phyloP scores from a whole-genome alignment of 1,140 invertebrate genomes.

The Aphelenchoides avenae region DNA sequence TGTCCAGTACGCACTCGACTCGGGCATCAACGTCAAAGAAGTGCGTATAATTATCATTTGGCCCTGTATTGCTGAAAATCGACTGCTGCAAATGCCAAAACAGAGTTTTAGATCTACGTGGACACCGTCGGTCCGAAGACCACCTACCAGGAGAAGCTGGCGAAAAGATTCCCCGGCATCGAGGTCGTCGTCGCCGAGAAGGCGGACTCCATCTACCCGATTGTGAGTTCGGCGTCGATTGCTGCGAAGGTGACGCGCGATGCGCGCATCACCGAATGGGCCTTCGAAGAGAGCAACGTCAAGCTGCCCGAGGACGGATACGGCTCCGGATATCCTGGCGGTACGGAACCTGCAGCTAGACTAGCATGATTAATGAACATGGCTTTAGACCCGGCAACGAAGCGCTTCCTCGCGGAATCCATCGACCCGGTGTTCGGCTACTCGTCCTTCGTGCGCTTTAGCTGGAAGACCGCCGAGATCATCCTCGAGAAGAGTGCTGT shows the following conservation, averaged over 20 bases:
- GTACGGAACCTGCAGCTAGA: slow-evolving; percentile 57
- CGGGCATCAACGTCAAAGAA: slow-evolving; percentile 78
- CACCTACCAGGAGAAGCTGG: slow-evolving; percentile 70
- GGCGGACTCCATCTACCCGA: slow-evolving; percentile 88
- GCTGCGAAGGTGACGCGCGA: slow-evolving; percentile 91
- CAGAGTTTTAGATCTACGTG: slow-evolving; percentile 72
- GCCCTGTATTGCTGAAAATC: slow-evolving; percentile 11
- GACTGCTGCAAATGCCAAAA: no score
- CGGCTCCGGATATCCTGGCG: slow-evolving; percentile 90
- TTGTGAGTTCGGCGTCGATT: slow-evolving; percentile 96
- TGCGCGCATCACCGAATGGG: slow-evolving; percentile 79
- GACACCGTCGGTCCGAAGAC: slow-evolving; percentile 67
- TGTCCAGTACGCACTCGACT: slow-evolving; percentile 72
- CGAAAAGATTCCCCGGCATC: slow-evolving; percentile 75
- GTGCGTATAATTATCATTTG: slow-evolving; percentile 61
- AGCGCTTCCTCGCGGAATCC: slow-evolving; percentile 77
- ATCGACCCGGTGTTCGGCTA: slow-evolving; percentile 91
- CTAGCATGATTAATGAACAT: slow-evolving; percentile 14
- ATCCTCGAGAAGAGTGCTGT: slow-evolving; percentile 72
- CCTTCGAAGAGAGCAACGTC: slow-evolving; percentile 72
- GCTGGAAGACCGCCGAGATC: slow-evolving; percentile 87
- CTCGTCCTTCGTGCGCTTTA: slow-evolving; percentile 87
- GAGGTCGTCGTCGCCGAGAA: slow-evolving; percentile 91
- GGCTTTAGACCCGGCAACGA: slow-evolving; percentile 82
- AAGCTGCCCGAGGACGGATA: slow-evolving; percentile 64